Conservation (phyloP, 2,113 vertebrate species). For the Trematocara nigrifrons region DNA sequence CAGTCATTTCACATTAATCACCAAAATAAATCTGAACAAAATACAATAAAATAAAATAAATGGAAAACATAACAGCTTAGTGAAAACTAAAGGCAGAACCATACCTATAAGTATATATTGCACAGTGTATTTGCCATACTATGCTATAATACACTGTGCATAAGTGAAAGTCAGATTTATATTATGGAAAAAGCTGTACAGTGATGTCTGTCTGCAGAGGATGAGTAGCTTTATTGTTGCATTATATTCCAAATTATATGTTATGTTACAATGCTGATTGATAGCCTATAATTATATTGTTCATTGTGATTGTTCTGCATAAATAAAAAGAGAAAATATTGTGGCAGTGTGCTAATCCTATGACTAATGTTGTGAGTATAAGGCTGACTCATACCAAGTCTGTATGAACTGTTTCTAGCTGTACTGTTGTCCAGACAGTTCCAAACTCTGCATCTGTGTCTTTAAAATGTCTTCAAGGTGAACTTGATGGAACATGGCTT, state of each 20-base stretch:
- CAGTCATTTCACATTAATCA: not conserved
- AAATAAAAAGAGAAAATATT: not conserved
- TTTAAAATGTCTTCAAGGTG: constrained; percentile 62
- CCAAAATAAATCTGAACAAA: not conserved
- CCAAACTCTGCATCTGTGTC: constrained; percentile 51
- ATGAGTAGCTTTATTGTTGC: not conserved
- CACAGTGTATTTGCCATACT: not conserved
- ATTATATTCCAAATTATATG: not conserved
- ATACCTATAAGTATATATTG: not conserved
- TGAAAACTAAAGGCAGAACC: not conserved
- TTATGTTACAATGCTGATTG: not conserved
- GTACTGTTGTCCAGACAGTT: not conserved
- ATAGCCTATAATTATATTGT: not conserved
- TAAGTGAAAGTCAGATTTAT: not conserved
- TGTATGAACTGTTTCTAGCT: not conserved
- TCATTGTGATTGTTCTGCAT: not conserved
- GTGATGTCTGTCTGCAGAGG: not conserved
- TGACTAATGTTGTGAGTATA: not conserved
- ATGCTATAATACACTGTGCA: not conserved
- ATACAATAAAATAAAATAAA: not conserved
- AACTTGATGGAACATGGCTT: constrained; percentile 22
- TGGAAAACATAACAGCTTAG: not conserved
- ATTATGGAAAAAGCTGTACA: not conserved
- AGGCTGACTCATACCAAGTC: not conserved
- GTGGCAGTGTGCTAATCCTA: not conserved